phyloP scores from a whole-genome alignment of 1,140 invertebrate species.

The Coboldia fuscipes region DNA sequence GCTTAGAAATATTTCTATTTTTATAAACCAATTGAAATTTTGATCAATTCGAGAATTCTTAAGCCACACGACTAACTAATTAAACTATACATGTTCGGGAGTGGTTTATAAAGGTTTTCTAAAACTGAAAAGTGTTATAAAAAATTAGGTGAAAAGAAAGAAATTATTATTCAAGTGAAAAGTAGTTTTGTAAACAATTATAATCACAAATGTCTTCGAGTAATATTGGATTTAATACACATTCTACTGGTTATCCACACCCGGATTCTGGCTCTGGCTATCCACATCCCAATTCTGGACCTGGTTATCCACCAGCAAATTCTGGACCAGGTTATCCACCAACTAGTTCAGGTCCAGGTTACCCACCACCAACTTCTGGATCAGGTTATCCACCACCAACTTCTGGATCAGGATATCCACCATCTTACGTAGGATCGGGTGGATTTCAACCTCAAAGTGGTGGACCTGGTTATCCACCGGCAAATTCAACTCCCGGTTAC shows the following conservation, averaged over 20 bases:
- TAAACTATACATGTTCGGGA: too few species aligned
- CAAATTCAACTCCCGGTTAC: neutral
- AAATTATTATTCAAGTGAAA: too few species aligned
- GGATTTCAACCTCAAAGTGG: neutral
- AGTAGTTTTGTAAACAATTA: slow-evolving; percentile 13
- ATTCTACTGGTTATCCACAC: slow-evolving; percentile 10
- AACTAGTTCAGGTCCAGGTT: slow-evolving; percentile 9
- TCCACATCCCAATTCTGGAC: slow-evolving; percentile 12
- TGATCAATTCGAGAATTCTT: too few species aligned
- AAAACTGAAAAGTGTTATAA: too few species aligned
- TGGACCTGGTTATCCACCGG: neutral
- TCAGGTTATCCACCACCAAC: neutral
- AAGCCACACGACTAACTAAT: too few species aligned
- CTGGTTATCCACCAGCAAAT: slow-evolving; percentile 10
- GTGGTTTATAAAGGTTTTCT: too few species aligned
- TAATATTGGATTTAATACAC: slow-evolving; percentile 17
- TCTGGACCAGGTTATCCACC: slow-evolving; percentile 8
- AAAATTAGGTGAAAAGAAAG: too few species aligned
- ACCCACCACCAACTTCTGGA: slow-evolving; percentile 6
- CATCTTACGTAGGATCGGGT: neutral
- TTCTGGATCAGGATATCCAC: neutral
- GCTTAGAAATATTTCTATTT: too few species aligned
- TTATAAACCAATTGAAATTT: too few species aligned
- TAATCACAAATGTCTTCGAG: slow-evolving; percentile 19
- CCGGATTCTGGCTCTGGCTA: slow-evolving; percentile 16